Conservation (phyloP, 2,113 vertebrate species). For the Silurus glanis region DNA sequence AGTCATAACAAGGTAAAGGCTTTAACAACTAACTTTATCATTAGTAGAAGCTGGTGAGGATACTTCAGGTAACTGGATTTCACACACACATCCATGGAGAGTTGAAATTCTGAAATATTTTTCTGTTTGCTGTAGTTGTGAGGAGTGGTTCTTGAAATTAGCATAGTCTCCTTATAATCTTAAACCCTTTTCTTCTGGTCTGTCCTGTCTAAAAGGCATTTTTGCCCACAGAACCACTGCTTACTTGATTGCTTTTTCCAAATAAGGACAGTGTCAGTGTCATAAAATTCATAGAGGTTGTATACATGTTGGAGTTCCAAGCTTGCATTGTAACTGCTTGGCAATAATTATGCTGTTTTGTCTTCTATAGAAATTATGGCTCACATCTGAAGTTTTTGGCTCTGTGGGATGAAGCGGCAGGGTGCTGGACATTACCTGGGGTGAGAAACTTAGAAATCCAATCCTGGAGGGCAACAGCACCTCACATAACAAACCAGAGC, state of each 20-base stretch:
- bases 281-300: neutral
- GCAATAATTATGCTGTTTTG: too few relatives aligned
- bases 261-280: neutral
- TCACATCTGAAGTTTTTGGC: conserved; percentile 82
- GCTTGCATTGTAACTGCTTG: conserved; percentile 17
- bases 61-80: neutral
- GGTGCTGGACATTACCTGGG: conserved; percentile 78
- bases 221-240: neutral
- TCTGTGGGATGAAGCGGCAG: conserved; percentile 60
- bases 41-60: neutral
- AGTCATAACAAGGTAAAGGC: conserved; percentile 81
- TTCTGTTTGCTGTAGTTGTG: neutral
- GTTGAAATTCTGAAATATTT: neutral
- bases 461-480: neutral
- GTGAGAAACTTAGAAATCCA: conserved; percentile 66
- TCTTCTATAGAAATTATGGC: conserved; percentile 29
- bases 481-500: neutral
- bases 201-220: neutral
- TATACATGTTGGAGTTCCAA: conserved; percentile 49
- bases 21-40: neutral
- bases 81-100: neutral
- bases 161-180: neutral
- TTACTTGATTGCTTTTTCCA: too few relatives aligned
- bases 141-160: neutral
- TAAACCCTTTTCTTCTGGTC: neutral